A percentile compares a stretch with the other conserved stretches of the same genome.
These are phyloP conservation scores for Hippocampus comes DNA, from an alignment of 2,113 vertebrate genomes.

Conservation along the genomic window DNA sequence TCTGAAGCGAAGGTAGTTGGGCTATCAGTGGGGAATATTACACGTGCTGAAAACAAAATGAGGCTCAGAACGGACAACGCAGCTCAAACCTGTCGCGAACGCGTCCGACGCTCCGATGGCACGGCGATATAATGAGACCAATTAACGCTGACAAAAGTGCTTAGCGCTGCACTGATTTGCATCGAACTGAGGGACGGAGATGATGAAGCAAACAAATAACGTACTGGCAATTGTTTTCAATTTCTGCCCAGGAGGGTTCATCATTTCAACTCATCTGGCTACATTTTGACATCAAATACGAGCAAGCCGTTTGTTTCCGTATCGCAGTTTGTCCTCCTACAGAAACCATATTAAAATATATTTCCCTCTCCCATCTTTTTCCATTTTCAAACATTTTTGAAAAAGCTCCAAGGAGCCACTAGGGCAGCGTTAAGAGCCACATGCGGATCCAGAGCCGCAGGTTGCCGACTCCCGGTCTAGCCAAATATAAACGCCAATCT, in stretches of 20 bases:
- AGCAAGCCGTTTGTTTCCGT: too few relatives aligned
- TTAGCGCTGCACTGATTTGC: not conserved
- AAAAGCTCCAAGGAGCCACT: too few relatives aligned
- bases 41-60: slow-evolving; percentile 62
- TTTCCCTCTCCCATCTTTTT: too few relatives aligned
- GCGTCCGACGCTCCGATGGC: not conserved
- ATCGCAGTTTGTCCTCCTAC: too few relatives aligned
- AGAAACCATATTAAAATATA: too few relatives aligned
- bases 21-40: slow-evolving; percentile 74
- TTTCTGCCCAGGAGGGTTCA: not conserved
- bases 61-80: slow-evolving; percentile 40
- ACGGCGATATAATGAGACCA: not conserved
- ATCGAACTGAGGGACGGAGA: not conserved
- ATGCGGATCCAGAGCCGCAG: too few relatives aligned
- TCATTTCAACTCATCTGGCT: not conserved
- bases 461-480: too few relatives aligned
- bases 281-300: too few relatives aligned
- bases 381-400: too few relatives aligned
- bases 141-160: not conserved
- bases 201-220: not conserved
- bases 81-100: slow-evolving; percentile 15
- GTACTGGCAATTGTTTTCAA: not conserved
- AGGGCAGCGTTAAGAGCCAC: too few relatives aligned
- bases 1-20: slow-evolving; percentile 73
- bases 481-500: too few relatives aligned